phyloP scores from a whole-genome alignment of 2,888 invertebrate genomes.

The Lycaena phlaeas region DNA sequence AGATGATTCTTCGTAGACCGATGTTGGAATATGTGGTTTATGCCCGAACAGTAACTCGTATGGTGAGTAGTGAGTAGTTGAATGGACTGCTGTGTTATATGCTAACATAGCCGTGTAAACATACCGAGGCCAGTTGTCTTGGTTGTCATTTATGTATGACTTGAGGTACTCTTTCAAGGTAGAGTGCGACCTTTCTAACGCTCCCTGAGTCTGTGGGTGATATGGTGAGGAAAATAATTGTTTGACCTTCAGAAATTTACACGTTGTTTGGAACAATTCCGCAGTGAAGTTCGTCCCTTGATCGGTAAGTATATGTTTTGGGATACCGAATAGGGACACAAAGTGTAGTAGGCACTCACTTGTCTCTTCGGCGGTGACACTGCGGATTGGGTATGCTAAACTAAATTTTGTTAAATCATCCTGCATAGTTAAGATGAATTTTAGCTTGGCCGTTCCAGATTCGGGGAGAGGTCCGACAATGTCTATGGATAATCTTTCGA shows the following conservation, averaged over 20 bases:
- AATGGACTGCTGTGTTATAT: slow-evolving; percentile 12
- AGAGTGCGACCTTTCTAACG: slow-evolving; percentile 11
- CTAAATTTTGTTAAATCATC: slow-evolving; percentile 3
- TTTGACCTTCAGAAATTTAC: slow-evolving; percentile 9
- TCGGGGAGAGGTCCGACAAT: slow-evolving; percentile 2
- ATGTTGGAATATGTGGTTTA: slow-evolving; percentile 11
- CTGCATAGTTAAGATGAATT: neutral
- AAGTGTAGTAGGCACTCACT: slow-evolving; percentile 18
- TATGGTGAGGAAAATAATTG: slow-evolving; percentile 12
- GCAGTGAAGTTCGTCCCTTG: slow-evolving; percentile 17
- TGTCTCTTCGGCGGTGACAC: neutral
- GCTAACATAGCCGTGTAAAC: slow-evolving; percentile 13
- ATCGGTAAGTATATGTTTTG: slow-evolving; percentile 20
- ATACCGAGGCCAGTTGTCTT: slow-evolving; percentile 15
- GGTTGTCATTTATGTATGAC: slow-evolving; percentile 24
- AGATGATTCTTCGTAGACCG: neutral
- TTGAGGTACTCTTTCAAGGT: slow-evolving; percentile 15
- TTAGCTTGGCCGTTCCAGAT: neutral
- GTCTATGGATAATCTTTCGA: slow-evolving; percentile 9
- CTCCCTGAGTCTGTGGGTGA: slow-evolving; percentile 15
- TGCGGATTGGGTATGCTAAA: slow-evolving; percentile 1
- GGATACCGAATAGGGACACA: slow-evolving; percentile 20
- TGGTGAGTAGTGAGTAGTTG: slow-evolving; percentile 10
- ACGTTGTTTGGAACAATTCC: slow-evolving; percentile 10
- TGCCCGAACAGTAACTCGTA: slow-evolving; percentile 11